Evolutionary conservation across 2,888 invertebrate genomes (phyloP).

Genomic region (Bibio marci): DNA sequence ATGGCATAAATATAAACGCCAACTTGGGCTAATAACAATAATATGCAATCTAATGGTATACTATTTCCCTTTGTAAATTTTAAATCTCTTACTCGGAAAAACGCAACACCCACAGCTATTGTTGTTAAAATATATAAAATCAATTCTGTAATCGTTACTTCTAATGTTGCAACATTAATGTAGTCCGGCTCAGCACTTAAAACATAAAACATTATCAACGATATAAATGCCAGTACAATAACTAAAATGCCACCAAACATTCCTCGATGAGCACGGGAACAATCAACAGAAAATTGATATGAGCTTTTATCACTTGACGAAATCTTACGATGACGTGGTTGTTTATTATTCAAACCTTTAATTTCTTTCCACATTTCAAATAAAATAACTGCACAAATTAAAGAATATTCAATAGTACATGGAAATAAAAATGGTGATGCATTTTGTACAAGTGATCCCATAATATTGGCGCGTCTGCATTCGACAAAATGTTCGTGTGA

Average conservation of each 20-base stretch:
- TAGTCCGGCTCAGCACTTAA: conserved; percentile 40
- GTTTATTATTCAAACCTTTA: conserved; percentile 15
- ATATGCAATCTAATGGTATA: conserved; percentile 47
- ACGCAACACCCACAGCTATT: conserved; percentile 38
- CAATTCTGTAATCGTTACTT: conserved; percentile 52
- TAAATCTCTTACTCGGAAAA: conserved; percentile 42
- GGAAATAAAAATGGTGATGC: conserved; percentile 60
- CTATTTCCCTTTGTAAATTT: conserved; percentile 39
- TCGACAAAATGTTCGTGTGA: conserved; percentile 13
- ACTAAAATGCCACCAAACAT: conserved; percentile 48
- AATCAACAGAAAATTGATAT: conserved; percentile 52
- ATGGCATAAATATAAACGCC: conserved; percentile 69
- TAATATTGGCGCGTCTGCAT: conserved; percentile 38
- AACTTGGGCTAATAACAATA: conserved; percentile 62
- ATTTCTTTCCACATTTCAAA: conserved; percentile 77
- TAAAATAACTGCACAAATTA: conserved; percentile 65
- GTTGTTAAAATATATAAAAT: conserved; percentile 43
- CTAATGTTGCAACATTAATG: conserved; percentile 39
- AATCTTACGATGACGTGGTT: conserved; percentile 10
- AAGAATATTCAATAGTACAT: conserved; percentile 65
- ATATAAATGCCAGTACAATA: conserved; percentile 60
- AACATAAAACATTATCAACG: conserved; percentile 69
- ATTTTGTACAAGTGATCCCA: conserved; percentile 42
- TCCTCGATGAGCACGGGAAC: conserved; percentile 57
- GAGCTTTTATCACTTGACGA: conserved; percentile 15